phyloP scores from a whole-genome alignment of 2,888 invertebrate genomes.

The Nebria salina region DNA sequence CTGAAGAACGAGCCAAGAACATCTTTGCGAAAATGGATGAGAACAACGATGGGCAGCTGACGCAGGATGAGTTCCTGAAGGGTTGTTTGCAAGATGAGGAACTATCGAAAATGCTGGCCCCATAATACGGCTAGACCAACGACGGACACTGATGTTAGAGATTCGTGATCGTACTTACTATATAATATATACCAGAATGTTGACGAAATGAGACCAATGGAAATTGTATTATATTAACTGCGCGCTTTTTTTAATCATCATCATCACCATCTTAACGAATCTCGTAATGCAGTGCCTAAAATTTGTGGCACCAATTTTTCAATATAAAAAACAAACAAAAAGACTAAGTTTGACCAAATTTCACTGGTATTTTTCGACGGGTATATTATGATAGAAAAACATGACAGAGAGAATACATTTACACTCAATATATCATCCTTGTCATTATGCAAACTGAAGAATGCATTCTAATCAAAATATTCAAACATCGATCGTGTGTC shows the following conservation, averaged over 20 bases:
- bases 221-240: conserved; percentile 4
- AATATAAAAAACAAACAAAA: conserved; percentile 16
- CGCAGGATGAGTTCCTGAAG: conserved; percentile 97
- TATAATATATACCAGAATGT: background rate
- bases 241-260: conserved; percentile 11
- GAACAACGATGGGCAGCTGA: conserved; percentile 98
- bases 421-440: conserved; percentile 31
- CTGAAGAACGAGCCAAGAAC: conserved; percentile 97
- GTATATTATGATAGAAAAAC: conserved; percentile 22
- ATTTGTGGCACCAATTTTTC: conserved; percentile 26
- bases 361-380: conserved; percentile 28
- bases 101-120: conserved; percentile 92
- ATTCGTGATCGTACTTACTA: conserved; percentile 10
- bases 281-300: conserved; percentile 26
- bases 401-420: conserved; percentile 33
- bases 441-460: conserved; percentile 30
- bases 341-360: conserved; percentile 31
- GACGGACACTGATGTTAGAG: conserved; percentile 13
- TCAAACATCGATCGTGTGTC: conserved; percentile 22
- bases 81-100: conserved; percentile 97
- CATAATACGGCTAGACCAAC: conserved; percentile 69
- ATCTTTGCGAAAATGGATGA: conserved; percentile 99
- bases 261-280: conserved; percentile 14
- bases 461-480: conserved; percentile 42
- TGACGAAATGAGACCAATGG: conserved; percentile 16